These are phyloP conservation scores for Tapirus terrestris DNA, from an alignment of 2,113 vertebrate genomes.

Conservation along the genomic window DNA sequence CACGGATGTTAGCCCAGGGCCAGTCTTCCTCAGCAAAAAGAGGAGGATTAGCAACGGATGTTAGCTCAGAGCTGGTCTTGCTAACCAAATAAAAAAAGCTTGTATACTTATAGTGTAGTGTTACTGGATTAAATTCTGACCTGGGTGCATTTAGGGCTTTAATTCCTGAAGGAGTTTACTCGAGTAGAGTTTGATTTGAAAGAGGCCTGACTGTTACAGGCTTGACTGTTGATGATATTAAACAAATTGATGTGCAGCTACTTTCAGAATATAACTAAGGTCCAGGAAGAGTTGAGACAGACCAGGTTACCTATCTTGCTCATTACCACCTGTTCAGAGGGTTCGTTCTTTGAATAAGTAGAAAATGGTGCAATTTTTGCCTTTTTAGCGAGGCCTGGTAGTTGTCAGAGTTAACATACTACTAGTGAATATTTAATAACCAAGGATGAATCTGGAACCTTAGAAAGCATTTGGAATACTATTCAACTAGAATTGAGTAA, in stretches of 20 bases:
- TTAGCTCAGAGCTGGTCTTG: no score
- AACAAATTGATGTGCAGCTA: not conserved
- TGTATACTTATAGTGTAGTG: not conserved
- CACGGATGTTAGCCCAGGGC: no score
- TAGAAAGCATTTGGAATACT: constrained; percentile 36
- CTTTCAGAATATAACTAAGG: not conserved
- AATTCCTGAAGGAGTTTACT: constrained; percentile 21
- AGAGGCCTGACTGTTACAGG: not conserved
- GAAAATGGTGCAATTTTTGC: constrained; percentile 31
- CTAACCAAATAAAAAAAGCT: not conserved
- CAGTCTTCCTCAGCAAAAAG: no score
- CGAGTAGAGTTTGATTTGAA: not conserved
- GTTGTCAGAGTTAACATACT: constrained; percentile 23
- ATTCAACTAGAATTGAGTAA: constrained; percentile 39
- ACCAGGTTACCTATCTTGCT: not conserved
- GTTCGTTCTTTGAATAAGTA: constrained; percentile 21
- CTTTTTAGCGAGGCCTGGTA: not conserved
- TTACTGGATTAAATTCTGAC: constrained; percentile 52
- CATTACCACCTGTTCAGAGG: not conserved
- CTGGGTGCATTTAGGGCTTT: not conserved
- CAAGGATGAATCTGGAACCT: constrained; percentile 28
- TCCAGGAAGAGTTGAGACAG: not conserved
- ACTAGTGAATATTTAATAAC: constrained; percentile 18
- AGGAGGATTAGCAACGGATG: no score
- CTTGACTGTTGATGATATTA: not conserved